phyloP scores from a whole-genome alignment of 2,797 vertebrate genomes.

The Merluccius polli region DNA sequence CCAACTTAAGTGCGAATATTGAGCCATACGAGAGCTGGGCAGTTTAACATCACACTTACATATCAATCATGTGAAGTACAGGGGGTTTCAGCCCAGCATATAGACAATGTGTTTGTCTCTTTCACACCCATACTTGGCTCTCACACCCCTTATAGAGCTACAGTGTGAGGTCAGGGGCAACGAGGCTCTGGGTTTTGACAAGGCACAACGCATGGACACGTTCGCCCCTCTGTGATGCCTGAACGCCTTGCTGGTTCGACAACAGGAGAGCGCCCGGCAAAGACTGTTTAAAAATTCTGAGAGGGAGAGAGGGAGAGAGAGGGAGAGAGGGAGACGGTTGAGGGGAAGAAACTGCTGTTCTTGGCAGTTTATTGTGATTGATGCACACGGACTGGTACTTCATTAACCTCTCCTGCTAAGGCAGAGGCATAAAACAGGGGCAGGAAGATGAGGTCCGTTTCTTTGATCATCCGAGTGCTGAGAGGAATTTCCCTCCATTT shows the following conservation, averaged over 20 bases:
- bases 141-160: too few relatives aligned
- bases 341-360: constrained; percentile 13
- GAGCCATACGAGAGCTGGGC: neutral
- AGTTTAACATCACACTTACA: neutral
- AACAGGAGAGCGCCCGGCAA: neutral
- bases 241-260: neutral
- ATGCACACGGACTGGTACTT: neutral
- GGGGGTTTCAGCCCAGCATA: neutral
- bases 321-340: neutral
- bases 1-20: neutral
- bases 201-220: neutral
- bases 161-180: neutral
- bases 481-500: neutral
- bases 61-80: neutral
- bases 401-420: constrained; percentile 7
- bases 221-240: constrained; percentile 1
- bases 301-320: neutral
- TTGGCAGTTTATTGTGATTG: constrained; percentile 1
- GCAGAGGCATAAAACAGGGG: constrained; percentile 7
- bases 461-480: neutral
- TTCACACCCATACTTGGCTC: neutral
- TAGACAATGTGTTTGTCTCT: neutral
- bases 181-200: constrained; percentile 1
- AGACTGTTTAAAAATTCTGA: neutral
- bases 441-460: too few relatives aligned